These are phyloP conservation scores for Salvelinus sp. DNA, from an alignment of 2,113 vertebrate species.

Conservation along the genomic window DNA sequence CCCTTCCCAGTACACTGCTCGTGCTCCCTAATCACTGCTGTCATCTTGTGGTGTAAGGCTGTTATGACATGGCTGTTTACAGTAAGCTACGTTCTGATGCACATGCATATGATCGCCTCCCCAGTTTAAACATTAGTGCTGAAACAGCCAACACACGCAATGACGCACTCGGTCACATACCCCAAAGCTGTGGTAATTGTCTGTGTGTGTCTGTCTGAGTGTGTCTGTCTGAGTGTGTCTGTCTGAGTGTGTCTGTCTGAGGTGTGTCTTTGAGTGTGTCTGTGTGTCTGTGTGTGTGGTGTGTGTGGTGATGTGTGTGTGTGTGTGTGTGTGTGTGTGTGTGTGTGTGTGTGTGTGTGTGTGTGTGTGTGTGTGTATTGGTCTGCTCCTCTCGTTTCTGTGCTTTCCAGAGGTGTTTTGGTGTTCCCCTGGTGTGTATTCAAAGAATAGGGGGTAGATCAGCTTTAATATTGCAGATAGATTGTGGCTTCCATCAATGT, in stretches of 20 bases:
- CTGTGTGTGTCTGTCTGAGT: not conserved
- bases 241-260: not conserved
- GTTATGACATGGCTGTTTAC: constrained; percentile 56
- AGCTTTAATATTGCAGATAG: too few species aligned
- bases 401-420: not conserved
- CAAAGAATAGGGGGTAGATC: not conserved
- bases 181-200: not conserved
- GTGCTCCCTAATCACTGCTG: constrained; percentile 69
- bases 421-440: not conserved
- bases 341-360: too few species aligned
- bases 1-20: not conserved
- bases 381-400: not conserved
- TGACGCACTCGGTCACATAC: not conserved
- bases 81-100: not conserved
- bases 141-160: not conserved
- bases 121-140: too few species aligned
- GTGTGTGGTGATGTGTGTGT: too few species aligned
- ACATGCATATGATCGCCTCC: not conserved
- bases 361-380: not conserved
- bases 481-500: too few species aligned
- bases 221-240: too few species aligned
- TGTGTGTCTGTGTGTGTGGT: not conserved
- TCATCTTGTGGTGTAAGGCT: constrained; percentile 70
- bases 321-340: not conserved
- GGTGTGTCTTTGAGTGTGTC: too few species aligned